These are phyloP conservation scores for Coranthus polyacanthus DNA, from an alignment of 2,797 vertebrate species.

Conservation along the genomic window DNA sequence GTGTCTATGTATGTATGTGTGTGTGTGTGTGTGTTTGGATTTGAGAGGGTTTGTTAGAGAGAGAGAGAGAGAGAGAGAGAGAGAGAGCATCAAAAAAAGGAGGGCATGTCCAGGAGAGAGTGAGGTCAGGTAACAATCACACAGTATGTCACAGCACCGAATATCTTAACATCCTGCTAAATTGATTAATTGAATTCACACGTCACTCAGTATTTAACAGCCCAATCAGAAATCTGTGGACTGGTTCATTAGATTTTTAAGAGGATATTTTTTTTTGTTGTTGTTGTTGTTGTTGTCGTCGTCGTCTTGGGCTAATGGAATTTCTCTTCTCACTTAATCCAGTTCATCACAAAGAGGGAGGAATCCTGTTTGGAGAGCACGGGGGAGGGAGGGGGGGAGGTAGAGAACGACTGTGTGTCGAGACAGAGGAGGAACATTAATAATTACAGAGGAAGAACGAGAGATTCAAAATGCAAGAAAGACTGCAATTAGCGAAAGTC, in stretches of 20 bases:
- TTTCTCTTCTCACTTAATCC: conserved; percentile 56
- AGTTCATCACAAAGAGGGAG: conserved; percentile 48
- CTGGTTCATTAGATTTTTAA: conserved; percentile 61
- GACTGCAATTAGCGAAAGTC: conserved; percentile 72
- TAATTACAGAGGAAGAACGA: conserved; percentile 70
- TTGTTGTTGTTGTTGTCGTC: no score
- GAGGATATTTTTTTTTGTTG: conserved; percentile 12
- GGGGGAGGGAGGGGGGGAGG: conserved; percentile 22
- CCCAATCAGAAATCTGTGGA: conserved; percentile 51
- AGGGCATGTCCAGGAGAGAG: conserved; percentile 63
- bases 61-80: conserved; percentile 35
- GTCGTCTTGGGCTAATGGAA: conserved; percentile 22
- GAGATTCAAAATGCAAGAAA: conserved; percentile 73
- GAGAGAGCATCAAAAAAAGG: conserved; percentile 57
- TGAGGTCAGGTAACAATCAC: conserved; percentile 77
- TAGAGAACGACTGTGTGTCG: conserved; percentile 21
- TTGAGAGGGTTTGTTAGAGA: conserved; percentile 54
- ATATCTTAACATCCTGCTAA: conserved; percentile 28
- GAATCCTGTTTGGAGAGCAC: conserved; percentile 26
- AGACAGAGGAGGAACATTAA: conserved; percentile 70
- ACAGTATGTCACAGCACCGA: conserved; percentile 57
- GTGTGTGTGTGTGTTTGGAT: conserved; percentile 48
- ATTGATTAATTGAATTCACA: conserved; percentile 62
- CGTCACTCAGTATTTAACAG: conserved; percentile 57
- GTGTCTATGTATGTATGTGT: conserved; percentile 27